Conservation (phyloP, 2,797 vertebrate species). For the Saxicola maurus region DNA sequence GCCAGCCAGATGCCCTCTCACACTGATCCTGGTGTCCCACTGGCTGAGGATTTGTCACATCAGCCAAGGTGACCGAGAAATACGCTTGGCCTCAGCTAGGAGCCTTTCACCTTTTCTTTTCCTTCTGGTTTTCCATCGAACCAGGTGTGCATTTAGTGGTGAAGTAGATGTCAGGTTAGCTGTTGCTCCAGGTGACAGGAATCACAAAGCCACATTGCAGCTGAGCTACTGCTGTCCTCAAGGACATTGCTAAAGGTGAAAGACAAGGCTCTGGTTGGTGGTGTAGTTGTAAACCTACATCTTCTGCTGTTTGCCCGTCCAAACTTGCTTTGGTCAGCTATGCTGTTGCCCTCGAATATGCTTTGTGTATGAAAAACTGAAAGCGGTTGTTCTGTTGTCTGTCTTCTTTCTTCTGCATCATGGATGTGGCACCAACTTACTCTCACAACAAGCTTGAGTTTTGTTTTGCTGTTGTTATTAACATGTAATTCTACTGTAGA, state of each 20-base stretch:
- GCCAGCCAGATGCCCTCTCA: background rate
- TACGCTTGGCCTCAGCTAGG: conserved; percentile 16
- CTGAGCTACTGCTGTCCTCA: conserved; percentile 37
- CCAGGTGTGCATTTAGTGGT: conserved; percentile 1
- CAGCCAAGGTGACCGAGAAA: conserved; percentile 8
- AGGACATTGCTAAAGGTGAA: background rate
- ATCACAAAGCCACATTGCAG: conserved; percentile 14
- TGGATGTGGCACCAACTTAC: conserved; percentile 70
- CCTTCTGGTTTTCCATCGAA: background rate
- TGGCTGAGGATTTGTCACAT: conserved; percentile 13
- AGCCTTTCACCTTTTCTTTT: conserved; percentile 34
- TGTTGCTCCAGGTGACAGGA: conserved; percentile 29
- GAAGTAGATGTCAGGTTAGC: background rate
- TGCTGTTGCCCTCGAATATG: conserved; percentile 48
- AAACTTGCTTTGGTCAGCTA: conserved; percentile 38
- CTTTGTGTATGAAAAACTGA: conserved; percentile 65
- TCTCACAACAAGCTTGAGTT: conserved; percentile 57
- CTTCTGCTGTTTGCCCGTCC: conserved; percentile 37
- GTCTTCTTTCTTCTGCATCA: conserved; percentile 66
- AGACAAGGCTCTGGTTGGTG: conserved; percentile 38
- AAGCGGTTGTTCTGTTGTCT: conserved; percentile 51
- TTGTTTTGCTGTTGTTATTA: conserved; percentile 69
- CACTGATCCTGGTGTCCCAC: background rate
- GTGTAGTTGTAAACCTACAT: conserved; percentile 44
- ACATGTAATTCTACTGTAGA: conserved; percentile 82